Evolutionary conservation across 2,113 vertebrate species (phyloP).

Genomic region (Mixornis gularis): DNA sequence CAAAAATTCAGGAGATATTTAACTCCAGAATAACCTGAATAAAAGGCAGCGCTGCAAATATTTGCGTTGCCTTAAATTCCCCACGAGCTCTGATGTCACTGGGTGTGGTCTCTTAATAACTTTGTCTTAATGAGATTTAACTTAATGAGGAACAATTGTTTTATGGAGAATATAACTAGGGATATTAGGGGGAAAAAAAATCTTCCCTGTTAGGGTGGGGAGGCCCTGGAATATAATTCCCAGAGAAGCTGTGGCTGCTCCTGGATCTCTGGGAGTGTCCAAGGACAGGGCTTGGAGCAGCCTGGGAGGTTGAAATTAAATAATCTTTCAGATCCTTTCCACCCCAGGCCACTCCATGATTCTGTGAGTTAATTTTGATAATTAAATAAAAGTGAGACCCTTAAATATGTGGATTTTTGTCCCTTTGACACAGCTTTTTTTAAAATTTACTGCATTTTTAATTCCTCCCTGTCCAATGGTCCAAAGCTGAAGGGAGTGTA

Average conservation of each 20-base stretch:
- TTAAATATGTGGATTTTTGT: not conserved
- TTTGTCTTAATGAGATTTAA: not conserved
- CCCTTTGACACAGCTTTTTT: not conserved
- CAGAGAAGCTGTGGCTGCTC: not conserved
- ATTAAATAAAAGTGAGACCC: not conserved
- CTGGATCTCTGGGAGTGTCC: not conserved
- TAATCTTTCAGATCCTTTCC: not conserved
- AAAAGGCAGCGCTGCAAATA: rapidly evolving
- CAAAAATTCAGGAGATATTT: not conserved
- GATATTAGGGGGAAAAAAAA: too few relatives aligned
- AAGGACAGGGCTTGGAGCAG: not conserved
- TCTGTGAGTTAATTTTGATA: not conserved
- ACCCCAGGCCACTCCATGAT: too few relatives aligned
- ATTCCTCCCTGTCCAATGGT: not conserved
- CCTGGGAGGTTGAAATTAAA: not conserved
- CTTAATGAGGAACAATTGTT: not conserved
- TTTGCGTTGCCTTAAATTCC: not conserved
- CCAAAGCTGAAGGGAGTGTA: not conserved
- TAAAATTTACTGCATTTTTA: not conserved
- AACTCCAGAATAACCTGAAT: rapidly evolving
- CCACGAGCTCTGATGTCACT: rapidly evolving
- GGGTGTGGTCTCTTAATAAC: not conserved
- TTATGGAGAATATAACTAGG: not conserved
- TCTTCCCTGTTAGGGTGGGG: not conserved
- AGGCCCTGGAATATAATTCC: not conserved